Evolutionary conservation across 2,888 invertebrate species (phyloP), one percentile per base, ranked within the genome.

Genomic region (Camponotus fellah): DNA sequence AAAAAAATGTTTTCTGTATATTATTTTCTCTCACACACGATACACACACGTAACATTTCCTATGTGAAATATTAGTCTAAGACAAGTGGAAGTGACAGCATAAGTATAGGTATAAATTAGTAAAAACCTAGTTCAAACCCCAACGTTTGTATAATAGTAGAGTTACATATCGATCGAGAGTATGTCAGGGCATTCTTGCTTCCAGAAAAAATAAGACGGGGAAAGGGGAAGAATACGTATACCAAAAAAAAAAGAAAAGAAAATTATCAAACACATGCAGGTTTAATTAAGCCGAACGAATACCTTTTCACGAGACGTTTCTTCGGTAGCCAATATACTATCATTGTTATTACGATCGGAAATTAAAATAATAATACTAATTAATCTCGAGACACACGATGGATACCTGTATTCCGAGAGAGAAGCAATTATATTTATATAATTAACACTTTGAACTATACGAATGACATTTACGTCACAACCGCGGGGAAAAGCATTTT

Each of bases 311-410:
- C 32, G 77, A 93, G 90, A 84, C 92, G 92, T 86, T 92, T 93
- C 88, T 92, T 94, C 87, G 90, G 91, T 83, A 93, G 81, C 90
- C 93, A 92, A 90, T 91, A 92, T 88, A 93, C 90, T 94, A 94
- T 94, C 89, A 26, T 26, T 26, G 26, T 92, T 89, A 85, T 80
- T 74, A 74, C 21, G 85, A 88, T 32, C 49, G 49, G 14, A 21
- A 46, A 17, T 37, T 17, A 79, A 56, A 75, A n/a, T 2, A 75
- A n/a, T 2, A 32, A 37, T 34, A 32, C 34, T 64, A 66, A 49
- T 49, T 64, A 66, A 49, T 43, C 17, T 8, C 65, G 12, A 26
- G 4, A 43, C 8, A n/a, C 2, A 4, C 26, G 26, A 40, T 10
- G 17, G 9, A 32, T 14, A 10, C 10, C 4, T 12, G 32, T 77